Evolutionary conservation across 2,888 invertebrate genomes (phyloP), one percentile per base, ranked within the genome.

Genomic region (Zonitis immaculata): DNA sequence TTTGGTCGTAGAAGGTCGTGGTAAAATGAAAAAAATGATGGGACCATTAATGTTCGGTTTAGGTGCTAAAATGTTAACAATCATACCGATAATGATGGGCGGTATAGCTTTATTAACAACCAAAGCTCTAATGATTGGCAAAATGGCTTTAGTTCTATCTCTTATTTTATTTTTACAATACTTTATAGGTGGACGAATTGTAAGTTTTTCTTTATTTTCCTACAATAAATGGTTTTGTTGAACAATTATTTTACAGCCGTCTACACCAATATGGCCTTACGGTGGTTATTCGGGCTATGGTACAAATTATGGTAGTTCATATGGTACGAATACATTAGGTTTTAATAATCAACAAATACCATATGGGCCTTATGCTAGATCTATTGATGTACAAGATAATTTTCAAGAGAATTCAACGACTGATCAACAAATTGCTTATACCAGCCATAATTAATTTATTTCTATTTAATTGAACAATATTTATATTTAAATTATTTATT

Each of bases 1-100:
- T 28, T 79, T 91, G 61, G n/a, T n/a, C n/a, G 85, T 84, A 76
- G 90, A 90, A 89, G 89, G 88, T 47, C 86, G 89, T 39, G 87
- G 83, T 25, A 89, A 87, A 75, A 80, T 88, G 70, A 90, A 89
- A 81, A 70, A 66, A 51, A 80, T 85, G 70, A 73, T 87, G 70
- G 82, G 78, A 65, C 87, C 88, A 1, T 73, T 89, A 44, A 76
- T 88, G 44, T 78, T 88, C 44, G 85, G 86, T 1, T 78, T 87
- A 14, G 89, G 86, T 28, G 81, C 87, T 18, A 89, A 90, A 67
- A 76, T 88, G 49, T 79, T 90, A 48, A 85, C 88, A 0, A 74
- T 91, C 0, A 73, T 87, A 1, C 89, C 89, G 0, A 73, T 90
- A 6, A 73, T 88, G 14, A 79, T 91, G 58, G 88, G 87, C 14